Evolutionary conservation across 1,140 invertebrate genomes (phyloP), one percentile per base, ranked within the genome.

Genomic region (Propsilocerus akamusi): DNA sequence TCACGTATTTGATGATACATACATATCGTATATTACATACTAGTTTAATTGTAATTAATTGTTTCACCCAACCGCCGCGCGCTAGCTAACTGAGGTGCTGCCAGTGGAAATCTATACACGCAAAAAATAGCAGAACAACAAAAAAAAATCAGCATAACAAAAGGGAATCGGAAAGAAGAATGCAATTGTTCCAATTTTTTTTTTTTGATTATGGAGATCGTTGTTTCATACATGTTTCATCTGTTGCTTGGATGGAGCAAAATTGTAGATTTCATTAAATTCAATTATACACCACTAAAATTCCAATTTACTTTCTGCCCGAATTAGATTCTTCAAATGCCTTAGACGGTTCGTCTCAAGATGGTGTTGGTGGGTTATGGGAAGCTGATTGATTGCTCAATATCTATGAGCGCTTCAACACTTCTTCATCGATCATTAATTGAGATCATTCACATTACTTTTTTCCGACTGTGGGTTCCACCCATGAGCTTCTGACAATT

Each of bases 81-180:
- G 34, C 17, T 20, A 37, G 20, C 4, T 7, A 41, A 41, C n/a
- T 17, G 17, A 14, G 10, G 10, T 41, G 14, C 5, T 41, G 17
- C 28, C n/a, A 11, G 10, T 11, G 10, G 2, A n/a, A 17, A 17
- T 37, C 14, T 41, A 41, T 41, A 41, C 10, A 20, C n/a, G n/a
- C 28, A n/a, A n/a, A n/a, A n/a, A n/a, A n/a, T n/a, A n/a, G n/a
- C n/a, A n/a, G n/a, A n/a, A n/a, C n/a, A n/a, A 30, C n/a, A 30
- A n/a, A n/a, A 30, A 17, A 41, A 41, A 41, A 41, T 41, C 34
- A 41, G 34, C 34, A 41, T 41, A 41, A 41, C 34, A 41, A 41
- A 41, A 41, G 34, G 22, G 28, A 30, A 30, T n/a, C n/a, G 14
- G 17, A 41, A 8, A 41, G 34, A n/a, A 17, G 34, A 20, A 41